Evolutionary conservation across 2,797 vertebrate species (phyloP).

Genomic region (Margarornis squamiger): DNA sequence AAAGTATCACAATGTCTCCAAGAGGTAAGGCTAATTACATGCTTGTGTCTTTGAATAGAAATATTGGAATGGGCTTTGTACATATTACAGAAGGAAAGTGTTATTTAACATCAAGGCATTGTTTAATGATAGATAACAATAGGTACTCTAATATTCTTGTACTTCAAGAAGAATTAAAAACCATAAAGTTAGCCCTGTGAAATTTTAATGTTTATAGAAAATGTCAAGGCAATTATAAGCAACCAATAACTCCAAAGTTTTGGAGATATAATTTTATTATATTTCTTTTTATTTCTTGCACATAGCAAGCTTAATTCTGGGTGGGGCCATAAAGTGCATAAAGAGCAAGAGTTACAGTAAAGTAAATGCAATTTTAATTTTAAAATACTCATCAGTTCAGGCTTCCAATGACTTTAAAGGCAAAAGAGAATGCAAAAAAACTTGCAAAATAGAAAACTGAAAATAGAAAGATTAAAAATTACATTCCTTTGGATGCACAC

Average conservation of each 20-base stretch:
- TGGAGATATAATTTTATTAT: constrained; percentile 8
- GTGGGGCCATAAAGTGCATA: neutral
- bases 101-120: neutral
- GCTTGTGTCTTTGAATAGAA: neutral
- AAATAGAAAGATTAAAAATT: neutral
- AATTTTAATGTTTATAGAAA: constrained; percentile 33
- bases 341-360: neutral
- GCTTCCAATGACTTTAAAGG: neutral
- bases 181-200: neutral
- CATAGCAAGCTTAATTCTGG: neutral
- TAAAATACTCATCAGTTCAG: neutral
- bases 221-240: neutral
- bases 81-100: neutral
- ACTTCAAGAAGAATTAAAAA: constrained; percentile 30
- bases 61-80: neutral
- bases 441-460: neutral
- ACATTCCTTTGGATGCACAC: neutral
- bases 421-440: neutral
- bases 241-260: constrained; percentile 1
- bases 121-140: neutral
- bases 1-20: neutral
- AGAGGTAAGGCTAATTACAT: neutral
- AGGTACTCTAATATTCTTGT: neutral
- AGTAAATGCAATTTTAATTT: neutral
- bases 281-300: neutral